Conservation (phyloP, 2,888 invertebrate species). For the Piscicola geometra region DNA sequence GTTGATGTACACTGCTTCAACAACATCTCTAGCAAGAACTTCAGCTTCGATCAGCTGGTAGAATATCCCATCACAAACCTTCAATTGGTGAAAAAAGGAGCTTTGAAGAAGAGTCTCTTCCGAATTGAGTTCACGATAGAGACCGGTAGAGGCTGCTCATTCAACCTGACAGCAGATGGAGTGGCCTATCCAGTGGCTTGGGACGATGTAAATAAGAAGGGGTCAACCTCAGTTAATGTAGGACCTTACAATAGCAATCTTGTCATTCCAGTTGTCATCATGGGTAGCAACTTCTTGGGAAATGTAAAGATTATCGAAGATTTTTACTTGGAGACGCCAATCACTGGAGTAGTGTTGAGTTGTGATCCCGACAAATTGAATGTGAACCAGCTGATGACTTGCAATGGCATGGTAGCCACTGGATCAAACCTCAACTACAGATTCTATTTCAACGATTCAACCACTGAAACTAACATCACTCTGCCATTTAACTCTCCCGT, state of each 20-base stretch:
- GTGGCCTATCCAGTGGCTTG: neutral
- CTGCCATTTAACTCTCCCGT: conserved; percentile 2
- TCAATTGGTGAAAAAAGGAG: neutral
- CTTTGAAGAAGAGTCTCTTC: neutral
- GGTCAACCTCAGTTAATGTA: neutral
- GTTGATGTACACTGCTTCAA: neutral
- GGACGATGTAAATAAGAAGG: neutral
- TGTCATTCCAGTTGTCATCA: neutral
- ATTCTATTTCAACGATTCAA: conserved; percentile 1
- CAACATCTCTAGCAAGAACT: neutral
- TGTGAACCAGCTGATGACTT: neutral
- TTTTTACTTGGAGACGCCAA: neutral
- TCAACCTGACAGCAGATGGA: neutral
- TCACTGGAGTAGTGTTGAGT: neutral
- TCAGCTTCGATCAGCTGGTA: neutral
- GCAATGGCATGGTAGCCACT: neutral
- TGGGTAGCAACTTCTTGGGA: neutral
- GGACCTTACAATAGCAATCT: neutral
- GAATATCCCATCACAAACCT: neutral
- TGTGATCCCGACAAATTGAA: neutral
- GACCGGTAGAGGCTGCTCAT: neutral
- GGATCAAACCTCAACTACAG: neutral
- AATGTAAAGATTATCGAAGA: neutral
- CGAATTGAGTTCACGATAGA: neutral
- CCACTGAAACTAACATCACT: neutral